Conservation (phyloP, 2,797 vertebrate genomes). For the Novumbra hubbsi region DNA sequence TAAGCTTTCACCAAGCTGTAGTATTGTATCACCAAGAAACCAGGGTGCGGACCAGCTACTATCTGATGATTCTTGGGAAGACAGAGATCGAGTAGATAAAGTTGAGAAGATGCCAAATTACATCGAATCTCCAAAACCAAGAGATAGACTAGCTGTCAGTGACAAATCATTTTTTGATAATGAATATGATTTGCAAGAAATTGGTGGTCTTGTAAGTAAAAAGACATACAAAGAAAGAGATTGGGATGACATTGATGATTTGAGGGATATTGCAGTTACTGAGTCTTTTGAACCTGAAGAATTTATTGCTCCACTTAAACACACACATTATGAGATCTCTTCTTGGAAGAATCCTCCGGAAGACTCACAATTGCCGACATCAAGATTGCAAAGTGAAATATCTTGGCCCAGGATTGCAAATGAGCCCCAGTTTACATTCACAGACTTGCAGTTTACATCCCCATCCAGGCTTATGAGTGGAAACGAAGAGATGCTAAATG, state of each 20-base stretch:
- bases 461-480: not conserved
- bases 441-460: not conserved
- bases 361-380: no score
- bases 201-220: not conserved
- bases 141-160: slow-evolving; percentile 16
- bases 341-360: not conserved
- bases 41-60: slow-evolving; percentile 14
- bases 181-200: not conserved
- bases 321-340: not conserved
- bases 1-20: slow-evolving; percentile 2
- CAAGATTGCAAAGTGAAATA: not conserved
- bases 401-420: not conserved
- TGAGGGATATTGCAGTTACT: slow-evolving; percentile 8
- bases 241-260: slow-evolving; percentile 54
- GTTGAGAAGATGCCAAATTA: slow-evolving; percentile 23
- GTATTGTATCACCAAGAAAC: not conserved
- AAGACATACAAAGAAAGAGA: slow-evolving; percentile 6
- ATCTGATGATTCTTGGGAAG: slow-evolving; percentile 26
- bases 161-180: slow-evolving; percentile 13
- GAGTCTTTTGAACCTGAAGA: not conserved
- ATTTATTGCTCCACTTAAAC: not conserved
- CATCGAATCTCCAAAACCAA: slow-evolving; percentile 30
- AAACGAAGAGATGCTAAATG: not conserved
- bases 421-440: not conserved
- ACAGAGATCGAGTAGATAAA: slow-evolving; percentile 24